Evolutionary conservation across 2,888 invertebrate genomes (phyloP).

Genomic region (Drosophila pseudotalamancana): DNA sequence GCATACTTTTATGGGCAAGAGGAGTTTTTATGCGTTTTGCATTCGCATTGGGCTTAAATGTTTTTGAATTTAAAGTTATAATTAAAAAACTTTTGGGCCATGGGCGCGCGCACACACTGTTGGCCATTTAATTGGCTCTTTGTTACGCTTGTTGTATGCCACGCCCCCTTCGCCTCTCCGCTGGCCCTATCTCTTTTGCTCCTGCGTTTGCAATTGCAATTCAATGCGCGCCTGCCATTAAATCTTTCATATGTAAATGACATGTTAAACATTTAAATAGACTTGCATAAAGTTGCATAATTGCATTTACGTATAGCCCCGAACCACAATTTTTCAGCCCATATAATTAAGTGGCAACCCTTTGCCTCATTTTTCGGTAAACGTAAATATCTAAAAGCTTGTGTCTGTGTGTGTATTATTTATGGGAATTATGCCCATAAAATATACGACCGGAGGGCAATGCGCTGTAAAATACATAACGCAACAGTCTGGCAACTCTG

Average conservation of each 20-base stretch:
- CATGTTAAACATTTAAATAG: constrained; percentile 75
- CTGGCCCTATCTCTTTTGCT: background rate
- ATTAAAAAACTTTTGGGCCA: constrained; percentile 67
- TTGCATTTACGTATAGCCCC: constrained; percentile 60
- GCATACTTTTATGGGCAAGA: constrained; percentile 70
- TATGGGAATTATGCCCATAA: constrained; percentile 63
- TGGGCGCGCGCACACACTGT: constrained; percentile 55
- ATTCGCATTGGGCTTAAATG: constrained; percentile 55
- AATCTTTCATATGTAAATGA: constrained; percentile 75
- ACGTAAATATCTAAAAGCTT: background rate
- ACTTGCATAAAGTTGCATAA: constrained; percentile 74
- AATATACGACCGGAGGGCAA: constrained; percentile 41
- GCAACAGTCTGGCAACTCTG: constrained; percentile 43
- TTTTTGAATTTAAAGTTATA: constrained; percentile 77
- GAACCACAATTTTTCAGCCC: constrained; percentile 1
- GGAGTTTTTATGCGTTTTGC: constrained; percentile 69
- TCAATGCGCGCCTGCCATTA: constrained; percentile 61
- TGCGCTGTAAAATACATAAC: constrained; percentile 36
- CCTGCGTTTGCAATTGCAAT: constrained; percentile 52
- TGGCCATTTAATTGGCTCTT: constrained; percentile 75
- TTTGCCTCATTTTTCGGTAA: constrained; percentile 26
- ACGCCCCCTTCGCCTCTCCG: background rate
- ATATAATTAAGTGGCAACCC: constrained; percentile 48
- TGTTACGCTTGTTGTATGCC: constrained; percentile 47
- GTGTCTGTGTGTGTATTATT: constrained; percentile 54